phyloP scores from a whole-genome alignment of 37 sponge, comb jelly and placozoan genomes.

The Trichoplax adhaerens region DNA sequence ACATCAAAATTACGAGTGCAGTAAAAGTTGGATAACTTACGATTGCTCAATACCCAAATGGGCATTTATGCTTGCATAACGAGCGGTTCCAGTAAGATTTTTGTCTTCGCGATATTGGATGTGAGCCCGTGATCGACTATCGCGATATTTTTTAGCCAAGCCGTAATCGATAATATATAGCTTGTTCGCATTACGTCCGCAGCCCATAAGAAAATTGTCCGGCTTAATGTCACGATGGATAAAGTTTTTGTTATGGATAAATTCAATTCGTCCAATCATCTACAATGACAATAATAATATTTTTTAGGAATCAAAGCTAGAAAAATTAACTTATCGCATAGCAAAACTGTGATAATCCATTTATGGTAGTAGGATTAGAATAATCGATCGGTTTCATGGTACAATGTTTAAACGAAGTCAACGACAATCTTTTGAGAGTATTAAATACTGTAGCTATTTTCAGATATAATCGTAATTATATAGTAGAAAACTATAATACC shows the following conservation, averaged over 20 bases:
- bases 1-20: not conserved
- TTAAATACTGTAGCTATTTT: no score
- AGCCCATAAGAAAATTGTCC: conserved; percentile 98
- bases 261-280: conserved; percentile 98
- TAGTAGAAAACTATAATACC: no score
- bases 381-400: no score
- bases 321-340: no score
- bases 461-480: no score
- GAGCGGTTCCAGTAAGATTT: conserved; percentile 95
- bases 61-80: conserved; percentile 98
- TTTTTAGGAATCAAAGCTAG: no score
- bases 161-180: conserved; percentile 97
- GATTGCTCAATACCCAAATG: conserved; percentile 91
- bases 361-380: no score
- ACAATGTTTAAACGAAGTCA: no score
- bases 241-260: conserved; percentile 96
- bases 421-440: no score
- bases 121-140: conserved; percentile 81
- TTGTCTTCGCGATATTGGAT: conserved; percentile 95
- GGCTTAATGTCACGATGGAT: conserved; percentile 99
- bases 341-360: no score
- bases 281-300: conserved; percentile 6
- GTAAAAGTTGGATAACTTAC: conserved; percentile 30
- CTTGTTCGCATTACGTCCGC: conserved; percentile 87
- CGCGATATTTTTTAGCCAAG: conserved; percentile 96